Evolutionary conservation across 2,113 vertebrate species (phyloP).

Genomic region (Eupsittula cactorum): DNA sequence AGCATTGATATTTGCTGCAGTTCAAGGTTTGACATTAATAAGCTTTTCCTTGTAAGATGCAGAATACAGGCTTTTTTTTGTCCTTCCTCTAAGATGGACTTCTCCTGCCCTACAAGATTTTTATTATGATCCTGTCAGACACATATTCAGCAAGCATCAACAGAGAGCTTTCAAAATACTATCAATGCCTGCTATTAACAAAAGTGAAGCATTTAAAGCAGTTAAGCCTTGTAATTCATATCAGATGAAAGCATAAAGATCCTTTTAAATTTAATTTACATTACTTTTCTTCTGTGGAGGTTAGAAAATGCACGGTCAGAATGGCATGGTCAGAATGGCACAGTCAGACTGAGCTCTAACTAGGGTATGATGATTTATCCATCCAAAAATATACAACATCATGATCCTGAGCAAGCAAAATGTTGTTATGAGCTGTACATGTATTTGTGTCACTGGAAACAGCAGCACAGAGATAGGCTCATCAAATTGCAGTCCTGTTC

Average conservation of each 20-base stretch:
- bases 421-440: not conserved
- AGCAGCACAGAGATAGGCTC: not conserved
- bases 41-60: conserved; percentile 4
- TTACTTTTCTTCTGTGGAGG: not conserved
- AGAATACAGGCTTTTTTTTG: not conserved
- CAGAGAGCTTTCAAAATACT: conserved; percentile 1
- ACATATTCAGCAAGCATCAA: not conserved
- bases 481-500: not conserved
- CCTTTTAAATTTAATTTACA: not conserved
- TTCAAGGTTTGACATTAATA: conserved; percentile 27
- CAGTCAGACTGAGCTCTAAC: not conserved
- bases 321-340: not conserved
- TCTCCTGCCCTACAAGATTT: not conserved
- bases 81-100: conserved; percentile 2
- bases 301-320: not conserved
- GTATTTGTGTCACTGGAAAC: not conserved
- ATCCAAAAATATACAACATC: not conserved
- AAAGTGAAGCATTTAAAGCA: not conserved
- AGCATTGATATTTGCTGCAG: conserved; percentile 21
- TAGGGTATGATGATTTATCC: not conserved
- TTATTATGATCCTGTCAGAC: not conserved
- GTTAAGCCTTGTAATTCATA: not conserved
- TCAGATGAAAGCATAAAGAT: not conserved
- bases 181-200: not conserved
- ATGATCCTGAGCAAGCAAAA: not conserved